Evolutionary conservation across 2,888 invertebrate species (phyloP), one percentile per base, ranked within the genome.

Genomic region (Junonia oenone): DNA sequence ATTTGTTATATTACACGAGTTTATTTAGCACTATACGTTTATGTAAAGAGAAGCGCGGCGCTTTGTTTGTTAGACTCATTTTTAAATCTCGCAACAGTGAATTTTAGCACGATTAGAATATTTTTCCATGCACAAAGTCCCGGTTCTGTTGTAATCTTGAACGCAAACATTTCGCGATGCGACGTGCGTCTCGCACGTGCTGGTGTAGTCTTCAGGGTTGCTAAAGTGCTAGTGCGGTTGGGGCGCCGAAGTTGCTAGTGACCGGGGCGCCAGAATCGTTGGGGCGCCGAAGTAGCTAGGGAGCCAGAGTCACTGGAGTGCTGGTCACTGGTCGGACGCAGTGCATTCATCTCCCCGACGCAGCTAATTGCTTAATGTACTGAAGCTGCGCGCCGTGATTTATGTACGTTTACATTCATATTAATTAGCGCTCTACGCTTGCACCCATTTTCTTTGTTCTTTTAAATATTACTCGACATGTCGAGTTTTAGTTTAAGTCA

Each of bases 321-420:
- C n/a, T n/a, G n/a, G n/a, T n/a, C n/a, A n/a, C n/a, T n/a, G n/a
- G n/a, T n/a, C 17, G 38, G 38, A 40, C 38, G 19, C 19, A 15
- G 40, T 1, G 43, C 43, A 43, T 43, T 26, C 40, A 26, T 43
- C 43, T 43, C 43, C 17, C 22, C 45, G 22, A 13, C 22, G 43
- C 22, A 26, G 43, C 22, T 43, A 22, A 43, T 43, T 43, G 43
- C 43, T 43, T 43, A 43, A 43, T 43, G 43, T 43, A 43, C 22
- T 26, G 43, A 11, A 22, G 40, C 19, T 19, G 19, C 11, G 4
- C 43, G 13, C n/a, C 26, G 43, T 26, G 26, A 43, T 43, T 43
- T 43, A 43, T 26, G 26, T 26, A 26, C 22, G 6, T 43, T 43
- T 43, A 13, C 43, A 43, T 43, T 43, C 26, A 26, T 43, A 43